Evolutionary conservation across 1,140 invertebrate genomes (phyloP).

Genomic region (Dinoponera quadriceps): DNA sequence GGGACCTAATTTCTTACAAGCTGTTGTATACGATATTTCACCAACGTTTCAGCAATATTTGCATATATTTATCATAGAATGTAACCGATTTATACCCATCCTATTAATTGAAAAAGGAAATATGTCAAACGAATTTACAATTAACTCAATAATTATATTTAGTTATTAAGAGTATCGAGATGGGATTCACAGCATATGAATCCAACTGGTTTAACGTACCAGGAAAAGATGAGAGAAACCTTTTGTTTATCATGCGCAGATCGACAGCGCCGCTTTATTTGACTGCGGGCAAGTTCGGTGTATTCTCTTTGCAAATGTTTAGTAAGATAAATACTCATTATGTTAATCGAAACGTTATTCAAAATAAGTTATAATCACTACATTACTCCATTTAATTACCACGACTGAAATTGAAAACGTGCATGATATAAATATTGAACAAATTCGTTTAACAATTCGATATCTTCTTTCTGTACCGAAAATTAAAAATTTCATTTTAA

Average conservation of each 20-base stretch:
- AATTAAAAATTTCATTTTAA: too few species aligned
- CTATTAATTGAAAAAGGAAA: neutral
- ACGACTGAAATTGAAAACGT: too few species aligned
- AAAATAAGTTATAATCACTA: neutral
- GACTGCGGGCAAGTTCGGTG: slow-evolving; percentile 64
- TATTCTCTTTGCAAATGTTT: slow-evolving; percentile 69
- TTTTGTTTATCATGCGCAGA: slow-evolving; percentile 65
- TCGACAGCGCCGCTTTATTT: slow-evolving; percentile 51
- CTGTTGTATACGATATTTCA: too few species aligned
- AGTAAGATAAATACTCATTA: slow-evolving; percentile 58
- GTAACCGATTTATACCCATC: too few species aligned
- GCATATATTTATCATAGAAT: too few species aligned
- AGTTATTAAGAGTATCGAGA: slow-evolving; percentile 51
- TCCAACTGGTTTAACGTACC: slow-evolving; percentile 69
- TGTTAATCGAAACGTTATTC: too few species aligned
- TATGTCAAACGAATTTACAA: neutral
- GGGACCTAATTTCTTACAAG: too few species aligned
- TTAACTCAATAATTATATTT: slow-evolving; percentile 12
- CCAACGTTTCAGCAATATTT: too few species aligned
- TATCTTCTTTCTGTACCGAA: too few species aligned
- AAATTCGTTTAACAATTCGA: too few species aligned
- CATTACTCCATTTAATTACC: too few species aligned
- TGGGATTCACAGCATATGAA: slow-evolving; percentile 43
- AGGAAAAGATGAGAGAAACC: slow-evolving; percentile 37
- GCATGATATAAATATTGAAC: too few species aligned